Evolutionary conservation across 2,888 invertebrate genomes (phyloP), one percentile per base, ranked within the genome.

Genomic region (Lasioglossum zephyrum): DNA sequence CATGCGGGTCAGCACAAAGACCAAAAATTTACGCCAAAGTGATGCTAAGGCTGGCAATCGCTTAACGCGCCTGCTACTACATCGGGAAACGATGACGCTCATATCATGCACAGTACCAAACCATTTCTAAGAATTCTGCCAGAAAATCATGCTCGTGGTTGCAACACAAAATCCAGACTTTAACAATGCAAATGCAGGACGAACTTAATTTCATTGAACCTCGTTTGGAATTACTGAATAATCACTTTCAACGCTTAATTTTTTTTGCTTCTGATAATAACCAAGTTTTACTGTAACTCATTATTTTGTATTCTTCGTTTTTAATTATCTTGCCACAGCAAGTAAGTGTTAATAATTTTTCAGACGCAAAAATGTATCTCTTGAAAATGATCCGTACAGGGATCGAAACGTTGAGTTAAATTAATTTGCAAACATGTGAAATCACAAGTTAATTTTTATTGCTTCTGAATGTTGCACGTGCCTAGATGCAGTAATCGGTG

Each of bases 1-100:
- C 73, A 84, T 82, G 84, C 82, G 82, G 84, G 84, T 60, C 22
- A 60, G 39, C 57, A 31, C 44, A 47, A 73, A 41, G 44, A 69
- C 49, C 39, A 41, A 53, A 73, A 74, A 49, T 76, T 39, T 77
- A 47, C 60, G 22, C 44, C n/a, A 41, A 39, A 22, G 26, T 31
- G 60, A 69, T 41, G 47, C 26, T 31, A 16, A 31, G 66, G 36
- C 8, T 22, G 18, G 66, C 66, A 6, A 36, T 66, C 31, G 66
- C 18, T 36, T 66, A 31, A 31, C 22, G 31, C 66, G 36, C 2
- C 63, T 3, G 36, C 31, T 66, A 36, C 36, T 9, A 18, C 31
- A 66, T 22, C 66, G 66, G 18, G 36, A 66, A 36, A 36, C 36
- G 66, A 66, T 66, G 36, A 36, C 31, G 31, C 2, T 18, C 36